Evolutionary conservation across 2,888 invertebrate species (phyloP).

Genomic region (Pseudoips prasinana): DNA sequence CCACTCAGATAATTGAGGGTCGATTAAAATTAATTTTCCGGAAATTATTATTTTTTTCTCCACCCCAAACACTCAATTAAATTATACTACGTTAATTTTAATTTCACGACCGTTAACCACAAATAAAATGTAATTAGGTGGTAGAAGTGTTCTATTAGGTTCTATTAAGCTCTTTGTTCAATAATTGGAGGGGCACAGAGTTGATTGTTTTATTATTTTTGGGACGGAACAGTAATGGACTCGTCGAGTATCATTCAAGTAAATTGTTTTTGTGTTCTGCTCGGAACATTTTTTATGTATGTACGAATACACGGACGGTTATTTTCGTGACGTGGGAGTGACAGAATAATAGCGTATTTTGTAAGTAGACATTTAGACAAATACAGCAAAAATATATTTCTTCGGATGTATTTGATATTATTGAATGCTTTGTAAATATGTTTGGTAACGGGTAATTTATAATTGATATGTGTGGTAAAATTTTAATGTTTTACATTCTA

Average conservation of each 20-base stretch:
- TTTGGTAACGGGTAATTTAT: too few relatives aligned
- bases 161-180: conserved; percentile 28
- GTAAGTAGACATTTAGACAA: too few relatives aligned
- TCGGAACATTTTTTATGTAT: too few relatives aligned
- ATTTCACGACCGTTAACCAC: conserved; percentile 32
- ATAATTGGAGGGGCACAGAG: conserved; percentile 25
- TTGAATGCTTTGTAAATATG: too few relatives aligned
- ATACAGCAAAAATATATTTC: too few relatives aligned
- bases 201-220: conserved; percentile 25
- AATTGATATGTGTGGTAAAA: too few relatives aligned
- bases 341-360: too few relatives aligned
- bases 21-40: conserved; percentile 60
- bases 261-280: conserved; percentile 15
- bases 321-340: too few relatives aligned
- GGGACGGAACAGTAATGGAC: conserved; percentile 14
- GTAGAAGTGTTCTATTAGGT: conserved; percentile 13
- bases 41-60: conserved; percentile 45
- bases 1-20: conserved; percentile 41
- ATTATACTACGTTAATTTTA: conserved; percentile 38
- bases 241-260: conserved; percentile 8
- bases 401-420: too few relatives aligned
- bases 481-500: too few relatives aligned
- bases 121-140: conserved; percentile 6
- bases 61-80: conserved; percentile 38
- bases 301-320: too few relatives aligned